A percentile compares a stretch with the other conserved stretches of the same genome.
These are phyloP conservation scores for Drosophila ercepeae DNA, from an alignment of 1,140 invertebrate genomes.

Conservation along the genomic window DNA sequence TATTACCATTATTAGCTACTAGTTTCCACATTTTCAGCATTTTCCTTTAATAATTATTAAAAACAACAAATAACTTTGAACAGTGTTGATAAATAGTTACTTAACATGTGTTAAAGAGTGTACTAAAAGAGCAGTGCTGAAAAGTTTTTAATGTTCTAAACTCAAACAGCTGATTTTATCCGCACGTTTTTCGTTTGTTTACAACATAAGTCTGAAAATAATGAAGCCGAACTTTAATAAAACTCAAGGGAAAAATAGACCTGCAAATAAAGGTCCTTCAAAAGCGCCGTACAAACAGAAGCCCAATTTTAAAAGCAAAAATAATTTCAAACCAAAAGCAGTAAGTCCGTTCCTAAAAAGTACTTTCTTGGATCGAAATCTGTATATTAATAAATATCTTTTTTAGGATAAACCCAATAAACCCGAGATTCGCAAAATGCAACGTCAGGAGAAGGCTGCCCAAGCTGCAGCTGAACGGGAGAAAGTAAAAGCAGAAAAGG, in stretches of 20 bases:
- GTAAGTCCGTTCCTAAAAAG: conserved; percentile 16
- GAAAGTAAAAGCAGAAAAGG: conserved; percentile 61
- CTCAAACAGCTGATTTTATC: conserved; percentile 16
- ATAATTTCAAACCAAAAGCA: conserved; percentile 30
- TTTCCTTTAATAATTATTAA: conserved; percentile 11
- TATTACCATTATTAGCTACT: conserved; percentile 53
- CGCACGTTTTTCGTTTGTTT: conserved; percentile 46
- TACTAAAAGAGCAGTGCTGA: background rate
- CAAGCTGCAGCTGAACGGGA: conserved; percentile 51
- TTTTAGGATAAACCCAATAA: conserved; percentile 66
- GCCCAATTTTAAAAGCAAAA: conserved; percentile 52
- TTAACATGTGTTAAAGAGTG: background rate
- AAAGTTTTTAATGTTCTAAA: background rate
- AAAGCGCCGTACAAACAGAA: conserved; percentile 44
- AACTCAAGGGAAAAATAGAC: conserved; percentile 29
- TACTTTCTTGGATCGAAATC: conserved; percentile 39
- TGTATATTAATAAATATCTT: too few species aligned
- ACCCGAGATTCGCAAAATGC: conserved; percentile 58
- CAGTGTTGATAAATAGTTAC: conserved; percentile 4
- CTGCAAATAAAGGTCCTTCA: conserved; percentile 1
- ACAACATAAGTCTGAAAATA: conserved; percentile 14
- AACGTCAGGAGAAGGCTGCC: conserved; percentile 58
- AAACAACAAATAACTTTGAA: conserved; percentile 10
- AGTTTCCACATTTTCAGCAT: conserved; percentile 58
- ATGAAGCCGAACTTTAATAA: conserved; percentile 55